Percentiles rank a stretch among this genome's conserved stretches.
These are phyloP conservation scores for Salmo trutta DNA, from an alignment of 2,797 vertebrate species.

Conservation along the genomic window DNA sequence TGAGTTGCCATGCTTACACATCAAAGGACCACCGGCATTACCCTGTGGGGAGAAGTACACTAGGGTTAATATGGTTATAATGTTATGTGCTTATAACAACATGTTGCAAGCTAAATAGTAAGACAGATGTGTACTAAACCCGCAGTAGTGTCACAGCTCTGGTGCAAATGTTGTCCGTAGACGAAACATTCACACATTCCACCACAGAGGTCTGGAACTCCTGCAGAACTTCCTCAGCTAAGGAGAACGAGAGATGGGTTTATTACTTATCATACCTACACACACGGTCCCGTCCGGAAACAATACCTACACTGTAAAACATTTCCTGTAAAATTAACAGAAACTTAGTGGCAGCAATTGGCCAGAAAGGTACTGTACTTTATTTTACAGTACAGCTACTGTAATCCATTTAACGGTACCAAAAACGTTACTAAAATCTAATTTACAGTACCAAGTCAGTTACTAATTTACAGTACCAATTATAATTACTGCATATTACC, in stretches of 20 bases:
- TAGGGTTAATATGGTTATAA: background rate
- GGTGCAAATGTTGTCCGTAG: slow-evolving; percentile 39
- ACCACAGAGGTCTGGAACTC: slow-evolving; percentile 29
- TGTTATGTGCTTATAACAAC: background rate
- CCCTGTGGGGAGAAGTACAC: background rate
- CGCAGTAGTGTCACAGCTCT: slow-evolving; percentile 19
- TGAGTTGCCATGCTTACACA: slow-evolving; percentile 37
- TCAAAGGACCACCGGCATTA: slow-evolving; percentile 40
- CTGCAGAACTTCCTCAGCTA: slow-evolving; percentile 41
- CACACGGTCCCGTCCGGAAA: background rate
- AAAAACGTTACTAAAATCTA: too few species aligned
- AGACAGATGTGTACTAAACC: slow-evolving; percentile 14
- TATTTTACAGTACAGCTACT: too few species aligned
- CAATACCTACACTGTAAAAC: background rate
- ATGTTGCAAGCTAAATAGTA: background rate
- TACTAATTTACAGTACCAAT: too few species aligned
- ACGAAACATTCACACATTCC: slow-evolving; percentile 36
- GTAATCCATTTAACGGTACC: too few species aligned
- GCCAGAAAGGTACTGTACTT: too few species aligned
- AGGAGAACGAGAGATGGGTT: slow-evolving; percentile 8
- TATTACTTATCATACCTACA: background rate
- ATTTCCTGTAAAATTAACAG: slow-evolving; percentile 4
- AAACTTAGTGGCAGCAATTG: background rate
- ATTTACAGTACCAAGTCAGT: too few species aligned
- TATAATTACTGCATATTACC: too few species aligned